Evolutionary conservation across 92 coral and sea anemone species (phyloP).

Genomic region (Paragorgia papillata): DNA sequence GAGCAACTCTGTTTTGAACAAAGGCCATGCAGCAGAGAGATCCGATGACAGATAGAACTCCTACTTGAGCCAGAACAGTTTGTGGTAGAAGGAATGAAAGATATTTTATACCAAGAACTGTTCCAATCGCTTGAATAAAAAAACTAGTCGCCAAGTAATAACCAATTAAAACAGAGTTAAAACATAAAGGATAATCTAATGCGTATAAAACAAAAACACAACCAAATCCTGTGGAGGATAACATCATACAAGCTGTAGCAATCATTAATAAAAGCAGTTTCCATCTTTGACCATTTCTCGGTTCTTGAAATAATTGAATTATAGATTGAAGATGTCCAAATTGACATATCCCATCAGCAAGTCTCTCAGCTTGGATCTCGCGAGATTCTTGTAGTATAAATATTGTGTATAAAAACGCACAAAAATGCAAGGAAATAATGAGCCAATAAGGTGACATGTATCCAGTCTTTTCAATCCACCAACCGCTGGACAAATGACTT

Average conservation of each 20-base stretch:
- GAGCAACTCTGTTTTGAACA: constrained; percentile 62
- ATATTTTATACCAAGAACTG: constrained; percentile 81
- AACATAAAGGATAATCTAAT: constrained; percentile 87
- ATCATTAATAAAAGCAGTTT: constrained; percentile 76
- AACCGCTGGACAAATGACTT: constrained; percentile 94
- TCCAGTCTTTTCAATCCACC: constrained; percentile 81
- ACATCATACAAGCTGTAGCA: constrained; percentile 89
- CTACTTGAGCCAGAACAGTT: constrained; percentile 71
- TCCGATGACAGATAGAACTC: constrained; percentile 72
- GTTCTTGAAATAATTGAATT: constrained; percentile 67
- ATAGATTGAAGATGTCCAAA: constrained; percentile 74
- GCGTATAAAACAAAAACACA: constrained; percentile 94
- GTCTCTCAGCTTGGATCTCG: constrained; percentile 61
- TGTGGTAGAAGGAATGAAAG: constrained; percentile 73
- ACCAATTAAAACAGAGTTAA: constrained; percentile 89
- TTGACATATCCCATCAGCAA: constrained; percentile 33
- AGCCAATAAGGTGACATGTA: constrained; percentile 85
- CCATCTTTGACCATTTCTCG: constrained; percentile 72
- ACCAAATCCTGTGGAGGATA: constrained; percentile 92
- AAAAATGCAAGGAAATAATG: constrained; percentile 71
- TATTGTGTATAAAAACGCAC: constrained; percentile 82
- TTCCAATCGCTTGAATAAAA: constrained; percentile 91
- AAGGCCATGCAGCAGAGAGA: constrained; percentile 87
- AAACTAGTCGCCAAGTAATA: constrained; percentile 90
- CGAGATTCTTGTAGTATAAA: constrained; percentile 89